Base-by-base conservation (phyloP, 2,113 vertebrate species). In the Leucopternis melanops region DNA sequence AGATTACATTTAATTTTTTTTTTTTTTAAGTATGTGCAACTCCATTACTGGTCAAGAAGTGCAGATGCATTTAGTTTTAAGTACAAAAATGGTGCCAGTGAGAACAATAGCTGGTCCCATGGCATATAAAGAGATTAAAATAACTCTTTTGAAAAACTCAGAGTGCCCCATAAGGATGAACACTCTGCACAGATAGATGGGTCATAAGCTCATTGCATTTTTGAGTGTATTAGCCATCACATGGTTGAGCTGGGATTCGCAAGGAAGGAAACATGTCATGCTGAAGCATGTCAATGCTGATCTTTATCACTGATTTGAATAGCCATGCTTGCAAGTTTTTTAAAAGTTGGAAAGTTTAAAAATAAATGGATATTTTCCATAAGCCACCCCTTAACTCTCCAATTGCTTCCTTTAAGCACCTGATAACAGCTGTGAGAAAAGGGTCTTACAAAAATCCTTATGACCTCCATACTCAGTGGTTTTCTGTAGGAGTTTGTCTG, bases 51-150 rank as follows among this genome's bases (percentile, higher is more conserved):
- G 73, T 89, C 91, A 77, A 77, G 70, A 87, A 91, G 29, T 66
- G n/a, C 73, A 91, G 69, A 92, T 72, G 3, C 6, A 4, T 86
- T 95, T 87, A 81, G 85, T 94, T 92, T 92, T 82, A 97, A 90
- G 83, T 82, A 85, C 78, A 90, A 69, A 96, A 95, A 82, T 70
- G 86, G 91, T 96, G 86, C 91, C 88, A 95, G n/a, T 5, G 5
- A 77, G 95, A 95, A 91, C 96, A 97, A 95, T 96, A 95, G 94
- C 78, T 94, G 66, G 81, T 81, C 88, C 91, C 95, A 89, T 96
- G 95, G 88, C 89, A 97, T 92, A 86, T 94, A 87, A 95, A 91
- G 92, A 85, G 96, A 95, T 97, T 96, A 94, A 94, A 97, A 97
- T 97, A 97, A 93, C 90, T 95, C 83, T 92, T 59, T 91, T 90